Base-by-base conservation (phyloP, 2,888 invertebrate species). In the Allophyes oxyacanthae region DNA sequence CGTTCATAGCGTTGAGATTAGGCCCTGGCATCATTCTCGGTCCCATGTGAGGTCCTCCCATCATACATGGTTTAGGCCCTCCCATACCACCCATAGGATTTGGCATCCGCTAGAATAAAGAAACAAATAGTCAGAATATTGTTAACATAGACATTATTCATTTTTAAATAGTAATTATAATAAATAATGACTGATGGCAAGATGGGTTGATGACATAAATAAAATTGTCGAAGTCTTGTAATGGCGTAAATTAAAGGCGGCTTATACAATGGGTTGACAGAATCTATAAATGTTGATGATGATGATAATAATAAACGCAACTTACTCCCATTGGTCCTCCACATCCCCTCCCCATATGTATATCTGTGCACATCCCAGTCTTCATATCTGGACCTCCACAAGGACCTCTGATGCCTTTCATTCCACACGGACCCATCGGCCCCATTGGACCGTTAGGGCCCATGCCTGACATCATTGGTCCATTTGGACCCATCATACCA, bases 1-100 rank as follows among this genome's bases (percentile, higher is more conserved):
- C 94, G 64, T 94, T 94, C 94, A 94, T 94, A 13, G 92, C 87
- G 72, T 91, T 94, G 43, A 94, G 81, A 78, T 94, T 94, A 69
- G 94, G 92, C 51, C 94, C 94, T 1, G 89, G 88, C 94, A 94
- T 94, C 94, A 94, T 94, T 57, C 94, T 84, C 2, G 94, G 93
- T 40, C 92, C 94, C 92, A 93, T 92, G 72, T 93, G 93, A 5
- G 93, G 94, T 42, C 93, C 93, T 0, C 94, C 93, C 94, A 94
- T 94, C 94, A 94, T 94, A 74, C 94, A 94, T 0, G 88, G 89
- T 70, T 94, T 94, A 54, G 91, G 92, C 43, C 92, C 93, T 43
- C 93, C 93, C 94, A 94, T 94, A 10, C 92, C 92, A 8, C 91
- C 92, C 94, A 94, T 94, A 0, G 94, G 94, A 60, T 93, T 94